Evolutionary conservation across 2,797 vertebrate species (phyloP).

Genomic region (Thunnus albacares): DNA sequence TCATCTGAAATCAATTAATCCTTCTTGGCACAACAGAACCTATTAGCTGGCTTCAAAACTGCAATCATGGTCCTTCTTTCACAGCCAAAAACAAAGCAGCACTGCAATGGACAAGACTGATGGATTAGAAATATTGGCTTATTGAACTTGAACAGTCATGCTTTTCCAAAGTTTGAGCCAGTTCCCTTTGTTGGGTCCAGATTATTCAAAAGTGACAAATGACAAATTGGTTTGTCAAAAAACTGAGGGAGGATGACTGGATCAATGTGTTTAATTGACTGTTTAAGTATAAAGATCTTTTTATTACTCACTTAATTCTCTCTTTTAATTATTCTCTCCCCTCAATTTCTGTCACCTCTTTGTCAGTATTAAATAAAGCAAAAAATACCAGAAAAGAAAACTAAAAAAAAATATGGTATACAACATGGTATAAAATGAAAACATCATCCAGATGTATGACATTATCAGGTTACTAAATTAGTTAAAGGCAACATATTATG

Average conservation of each 20-base stretch:
- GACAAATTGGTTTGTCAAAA: constrained; percentile 12
- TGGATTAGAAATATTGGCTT: constrained; percentile 49
- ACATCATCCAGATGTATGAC: not conserved
- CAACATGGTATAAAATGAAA: too few relatives aligned
- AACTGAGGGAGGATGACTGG: not conserved
- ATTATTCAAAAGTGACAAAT: constrained; percentile 14
- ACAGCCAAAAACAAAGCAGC: constrained; percentile 48
- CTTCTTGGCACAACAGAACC: constrained; percentile 37
- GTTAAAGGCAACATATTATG: too few relatives aligned
- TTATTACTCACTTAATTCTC: too few relatives aligned
- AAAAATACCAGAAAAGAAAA: not conserved
- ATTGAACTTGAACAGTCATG: constrained; percentile 10
- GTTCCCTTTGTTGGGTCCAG: not conserved
- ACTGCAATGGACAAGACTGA: constrained; percentile 22
- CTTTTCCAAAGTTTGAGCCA: constrained; percentile 30
- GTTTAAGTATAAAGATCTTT: not conserved
- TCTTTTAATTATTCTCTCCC: not conserved
- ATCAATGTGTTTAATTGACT: constrained; percentile 23
- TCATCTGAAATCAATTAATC: constrained; percentile 57
- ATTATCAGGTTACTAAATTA: not conserved
- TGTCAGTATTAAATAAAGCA: not conserved
- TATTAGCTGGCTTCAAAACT: constrained; percentile 46
- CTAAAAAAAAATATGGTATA: too few relatives aligned
- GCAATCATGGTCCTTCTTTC: constrained; percentile 38
- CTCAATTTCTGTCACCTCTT: not conserved